Conservation (phyloP, 2,797 vertebrate genomes). For the Loriculus beryllinus region DNA sequence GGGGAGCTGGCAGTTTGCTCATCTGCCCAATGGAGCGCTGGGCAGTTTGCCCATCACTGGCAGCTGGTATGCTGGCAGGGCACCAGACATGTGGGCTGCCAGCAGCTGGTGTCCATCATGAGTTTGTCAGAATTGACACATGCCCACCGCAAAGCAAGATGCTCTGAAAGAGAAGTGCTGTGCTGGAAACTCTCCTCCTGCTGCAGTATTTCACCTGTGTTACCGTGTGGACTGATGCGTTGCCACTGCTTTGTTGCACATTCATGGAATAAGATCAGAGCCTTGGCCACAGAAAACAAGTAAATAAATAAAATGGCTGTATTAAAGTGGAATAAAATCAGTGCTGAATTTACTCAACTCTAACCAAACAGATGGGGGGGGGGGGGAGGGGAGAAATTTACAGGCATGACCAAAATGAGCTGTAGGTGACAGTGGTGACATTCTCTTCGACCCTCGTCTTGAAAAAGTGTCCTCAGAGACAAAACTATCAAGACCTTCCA, state of each 20-base stretch:
- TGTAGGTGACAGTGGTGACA: neutral
- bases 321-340: neutral
- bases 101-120: neutral
- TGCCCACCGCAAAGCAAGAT: neutral
- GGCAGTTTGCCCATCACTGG: neutral
- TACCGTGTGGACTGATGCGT: accelerated
- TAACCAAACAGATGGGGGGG: neutral
- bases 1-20: neutral
- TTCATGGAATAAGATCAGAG: neutral
- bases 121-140: neutral
- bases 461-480: neutral
- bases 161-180: neutral
- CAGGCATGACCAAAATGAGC: neutral
- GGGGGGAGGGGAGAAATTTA: accelerated
- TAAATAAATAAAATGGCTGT: neutral
- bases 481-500: neutral
- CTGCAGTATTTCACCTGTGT: neutral
- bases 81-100: neutral
- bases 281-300: neutral
- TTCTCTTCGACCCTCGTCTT: neutral
- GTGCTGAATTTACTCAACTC: neutral
- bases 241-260: neutral
- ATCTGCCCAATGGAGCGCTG: neutral
- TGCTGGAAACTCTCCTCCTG: neutral
- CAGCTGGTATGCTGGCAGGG: slow-evolving; percentile 20